Conservation (phyloP, 2,888 invertebrate species). For the Pimpla rufipes region DNA sequence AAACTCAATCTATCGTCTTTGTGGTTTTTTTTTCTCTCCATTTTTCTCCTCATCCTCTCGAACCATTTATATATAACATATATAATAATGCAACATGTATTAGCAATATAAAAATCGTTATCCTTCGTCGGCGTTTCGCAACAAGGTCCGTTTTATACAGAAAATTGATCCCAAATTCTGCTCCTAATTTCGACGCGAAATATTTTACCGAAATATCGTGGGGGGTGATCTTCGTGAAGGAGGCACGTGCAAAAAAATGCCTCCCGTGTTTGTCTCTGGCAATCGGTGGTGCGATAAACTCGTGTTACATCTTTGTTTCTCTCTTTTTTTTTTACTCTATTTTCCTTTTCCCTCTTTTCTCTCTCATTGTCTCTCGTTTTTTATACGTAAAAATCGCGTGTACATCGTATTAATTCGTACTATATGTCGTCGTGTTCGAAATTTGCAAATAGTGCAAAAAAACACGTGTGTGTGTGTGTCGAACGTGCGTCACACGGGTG, state of each 20-base stretch:
- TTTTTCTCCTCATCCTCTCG: slow-evolving; percentile 60
- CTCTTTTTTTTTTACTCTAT: too few species aligned
- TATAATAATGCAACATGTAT: slow-evolving; percentile 79
- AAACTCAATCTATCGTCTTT: slow-evolving; percentile 68
- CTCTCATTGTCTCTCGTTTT: slow-evolving; percentile 8
- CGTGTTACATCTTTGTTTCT: slow-evolving; percentile 30
- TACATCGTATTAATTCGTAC: slow-evolving; percentile 25
- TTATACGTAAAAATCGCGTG: slow-evolving; percentile 39
- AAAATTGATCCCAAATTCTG: slow-evolving; percentile 74
- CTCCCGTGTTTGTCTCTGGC: slow-evolving; percentile 7
- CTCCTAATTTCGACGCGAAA: slow-evolving; percentile 67
- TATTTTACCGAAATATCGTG: slow-evolving; percentile 31
- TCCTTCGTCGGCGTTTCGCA: slow-evolving; percentile 77
- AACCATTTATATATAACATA: slow-evolving; percentile 74
- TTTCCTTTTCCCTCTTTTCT: slow-evolving; percentile 4
- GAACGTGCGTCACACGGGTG: slow-evolving; percentile 23
- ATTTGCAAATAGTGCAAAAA: slow-evolving; percentile 38
- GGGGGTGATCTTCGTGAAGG: slow-evolving; percentile 14
- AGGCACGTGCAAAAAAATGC: slow-evolving; percentile 29
- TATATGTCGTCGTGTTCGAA: neutral
- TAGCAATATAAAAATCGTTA: slow-evolving; percentile 77
- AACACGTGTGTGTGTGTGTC: too few species aligned
- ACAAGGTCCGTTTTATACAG: slow-evolving; percentile 76
- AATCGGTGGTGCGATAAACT: slow-evolving; percentile 28
- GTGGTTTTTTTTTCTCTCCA: too few species aligned